Percentiles rank a stretch among this genome's conserved stretches.
These are phyloP conservation scores for Synergus itoensis DNA, from an alignment of 2,888 invertebrate genomes.

Conservation along the genomic window DNA sequence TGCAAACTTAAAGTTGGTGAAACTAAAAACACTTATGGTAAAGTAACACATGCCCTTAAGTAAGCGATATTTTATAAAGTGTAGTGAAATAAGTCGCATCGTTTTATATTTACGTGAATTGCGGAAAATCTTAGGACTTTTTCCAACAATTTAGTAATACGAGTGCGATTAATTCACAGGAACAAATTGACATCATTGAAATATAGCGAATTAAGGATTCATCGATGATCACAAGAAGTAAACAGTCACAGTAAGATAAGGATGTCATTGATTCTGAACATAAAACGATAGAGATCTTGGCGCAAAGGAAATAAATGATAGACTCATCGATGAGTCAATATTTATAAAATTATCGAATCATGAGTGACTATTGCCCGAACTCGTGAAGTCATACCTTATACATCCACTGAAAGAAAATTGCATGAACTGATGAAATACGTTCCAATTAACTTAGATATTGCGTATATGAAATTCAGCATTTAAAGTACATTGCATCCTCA, in stretches of 20 bases:
- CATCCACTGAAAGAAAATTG: slow-evolving; percentile 16
- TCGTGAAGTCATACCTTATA: slow-evolving; percentile 33
- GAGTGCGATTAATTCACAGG: background rate
- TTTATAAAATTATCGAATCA: slow-evolving; percentile 36
- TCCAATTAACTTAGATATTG: background rate
- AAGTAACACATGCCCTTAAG: background rate
- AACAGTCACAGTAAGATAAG: slow-evolving; percentile 18
- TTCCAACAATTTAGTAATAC: background rate
- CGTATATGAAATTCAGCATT: background rate
- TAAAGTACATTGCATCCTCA: background rate
- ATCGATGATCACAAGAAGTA: background rate
- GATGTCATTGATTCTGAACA: slow-evolving; percentile 23
- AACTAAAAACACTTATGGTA: no score
- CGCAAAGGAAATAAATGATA: background rate
- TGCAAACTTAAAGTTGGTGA: no score
- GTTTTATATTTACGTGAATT: background rate
- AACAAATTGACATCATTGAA: background rate
- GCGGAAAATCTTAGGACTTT: background rate
- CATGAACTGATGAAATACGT: slow-evolving; percentile 13
- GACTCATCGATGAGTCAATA: slow-evolving; percentile 36
- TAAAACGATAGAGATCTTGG: background rate
- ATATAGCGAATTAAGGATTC: background rate
- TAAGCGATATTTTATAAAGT: background rate
- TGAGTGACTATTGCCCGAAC: slow-evolving; percentile 17
- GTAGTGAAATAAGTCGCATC: background rate